These are phyloP conservation scores for Microchrysa polita DNA, from an alignment of 2,888 invertebrate genomes.

Conservation along the genomic window DNA sequence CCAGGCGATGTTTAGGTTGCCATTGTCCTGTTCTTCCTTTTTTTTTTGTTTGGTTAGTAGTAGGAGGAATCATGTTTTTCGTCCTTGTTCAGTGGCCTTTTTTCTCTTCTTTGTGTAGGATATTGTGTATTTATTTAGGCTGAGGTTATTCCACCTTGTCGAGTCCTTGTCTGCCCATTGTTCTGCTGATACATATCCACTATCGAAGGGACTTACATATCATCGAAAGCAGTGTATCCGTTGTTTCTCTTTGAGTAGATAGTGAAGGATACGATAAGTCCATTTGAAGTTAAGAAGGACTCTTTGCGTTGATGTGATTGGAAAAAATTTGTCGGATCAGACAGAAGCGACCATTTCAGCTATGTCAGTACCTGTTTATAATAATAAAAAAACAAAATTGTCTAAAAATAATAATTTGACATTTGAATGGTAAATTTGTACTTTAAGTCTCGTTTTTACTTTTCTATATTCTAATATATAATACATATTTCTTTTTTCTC, in stretches of 20 bases:
- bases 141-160: slow-evolving; percentile 2
- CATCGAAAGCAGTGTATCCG: neutral
- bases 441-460: no score
- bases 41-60: slow-evolving; percentile 1
- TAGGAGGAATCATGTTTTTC: neutral
- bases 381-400: no score
- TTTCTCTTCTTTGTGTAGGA: neutral
- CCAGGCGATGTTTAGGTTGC: neutral
- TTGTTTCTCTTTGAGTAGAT: neutral
- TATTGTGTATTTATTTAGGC: neutral
- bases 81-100: neutral
- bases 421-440: no score
- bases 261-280: slow-evolving; percentile 7
- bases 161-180: slow-evolving; percentile 10
- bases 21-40: slow-evolving; percentile 10
- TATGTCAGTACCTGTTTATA: no score
- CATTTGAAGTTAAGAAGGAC: neutral
- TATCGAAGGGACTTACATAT: neutral
- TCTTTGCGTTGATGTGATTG: no score
- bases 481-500: no score
- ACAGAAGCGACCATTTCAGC: no score
- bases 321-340: no score
- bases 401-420: no score
- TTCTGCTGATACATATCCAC: neutral
- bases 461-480: no score